Conservation (phyloP, 2,113 vertebrate species). For the Talpa occidentalis region DNA sequence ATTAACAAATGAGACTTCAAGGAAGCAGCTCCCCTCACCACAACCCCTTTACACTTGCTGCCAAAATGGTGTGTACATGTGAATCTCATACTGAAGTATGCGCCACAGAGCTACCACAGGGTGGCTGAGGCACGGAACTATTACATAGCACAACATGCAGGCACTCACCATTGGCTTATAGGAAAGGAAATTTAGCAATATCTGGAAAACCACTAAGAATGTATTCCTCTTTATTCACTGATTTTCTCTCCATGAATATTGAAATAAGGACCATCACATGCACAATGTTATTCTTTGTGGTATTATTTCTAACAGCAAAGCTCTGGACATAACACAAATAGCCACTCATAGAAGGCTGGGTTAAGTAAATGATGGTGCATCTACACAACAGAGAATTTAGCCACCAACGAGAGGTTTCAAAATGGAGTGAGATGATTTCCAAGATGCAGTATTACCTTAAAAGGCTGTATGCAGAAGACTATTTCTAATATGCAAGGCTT, state of each 20-base stretch:
- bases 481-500: background rate
- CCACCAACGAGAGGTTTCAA: background rate
- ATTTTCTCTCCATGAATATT: background rate
- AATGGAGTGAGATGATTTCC: background rate
- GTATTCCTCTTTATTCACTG: background rate
- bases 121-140: background rate
- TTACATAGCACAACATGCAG: background rate
- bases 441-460: background rate
- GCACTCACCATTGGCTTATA: background rate
- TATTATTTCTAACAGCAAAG: background rate
- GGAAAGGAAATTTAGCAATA: background rate
- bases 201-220: background rate
- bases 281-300: background rate
- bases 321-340: rapidly evolving
- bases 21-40: too few species aligned
- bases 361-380: background rate
- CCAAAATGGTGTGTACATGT: rapidly evolving
- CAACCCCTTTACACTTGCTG: too few species aligned
- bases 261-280: background rate
- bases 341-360: background rate
- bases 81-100: too few species aligned
- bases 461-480: background rate
- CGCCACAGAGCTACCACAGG: too few species aligned
- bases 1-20: too few species aligned
- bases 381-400: background rate